Evolutionary conservation across 2,888 invertebrate species (phyloP).

Genomic region (Melanostoma mellinum): DNA sequence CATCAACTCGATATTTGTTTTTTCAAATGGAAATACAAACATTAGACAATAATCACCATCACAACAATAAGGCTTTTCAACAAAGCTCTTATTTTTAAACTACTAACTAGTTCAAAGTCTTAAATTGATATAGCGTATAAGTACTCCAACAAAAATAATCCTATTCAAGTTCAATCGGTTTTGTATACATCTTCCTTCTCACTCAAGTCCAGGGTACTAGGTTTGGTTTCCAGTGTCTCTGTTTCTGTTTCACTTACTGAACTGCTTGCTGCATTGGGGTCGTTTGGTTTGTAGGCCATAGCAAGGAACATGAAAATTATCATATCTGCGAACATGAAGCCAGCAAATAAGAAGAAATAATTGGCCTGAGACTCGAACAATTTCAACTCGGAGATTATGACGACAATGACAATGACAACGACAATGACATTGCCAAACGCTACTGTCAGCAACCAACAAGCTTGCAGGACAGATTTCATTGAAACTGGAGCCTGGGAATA

Average conservation of each 20-base stretch:
- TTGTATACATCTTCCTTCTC: too few species aligned
- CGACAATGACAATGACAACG: conserved; percentile 94
- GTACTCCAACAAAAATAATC: too few species aligned
- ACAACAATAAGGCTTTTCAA: too few species aligned
- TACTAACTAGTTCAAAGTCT: too few species aligned
- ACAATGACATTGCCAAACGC: conserved; percentile 95
- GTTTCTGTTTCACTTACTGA: conserved; percentile 53
- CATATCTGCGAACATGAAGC: conserved; percentile 93
- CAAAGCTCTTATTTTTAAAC: too few species aligned
- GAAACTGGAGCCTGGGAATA: conserved; percentile 87
- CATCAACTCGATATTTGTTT: too few species aligned
- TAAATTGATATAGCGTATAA: too few species aligned
- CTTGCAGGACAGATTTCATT: conserved; percentile 97
- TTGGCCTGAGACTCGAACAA: conserved; percentile 90
- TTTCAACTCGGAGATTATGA: conserved; percentile 91
- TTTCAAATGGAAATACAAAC: too few species aligned
- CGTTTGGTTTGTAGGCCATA: conserved; percentile 86
- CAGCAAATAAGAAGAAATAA: conserved; percentile 95
- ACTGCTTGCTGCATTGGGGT: conserved; percentile 71
- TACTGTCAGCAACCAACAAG: conserved; percentile 95
- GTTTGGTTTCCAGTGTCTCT: conserved; percentile 40
- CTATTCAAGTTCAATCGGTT: too few species aligned
- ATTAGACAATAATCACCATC: too few species aligned
- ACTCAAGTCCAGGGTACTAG: neutral
- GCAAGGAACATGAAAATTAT: conserved; percentile 91